Evolutionary conservation across 2,113 vertebrate species (phyloP).

Genomic region (Notarius lentiginosus): DNA sequence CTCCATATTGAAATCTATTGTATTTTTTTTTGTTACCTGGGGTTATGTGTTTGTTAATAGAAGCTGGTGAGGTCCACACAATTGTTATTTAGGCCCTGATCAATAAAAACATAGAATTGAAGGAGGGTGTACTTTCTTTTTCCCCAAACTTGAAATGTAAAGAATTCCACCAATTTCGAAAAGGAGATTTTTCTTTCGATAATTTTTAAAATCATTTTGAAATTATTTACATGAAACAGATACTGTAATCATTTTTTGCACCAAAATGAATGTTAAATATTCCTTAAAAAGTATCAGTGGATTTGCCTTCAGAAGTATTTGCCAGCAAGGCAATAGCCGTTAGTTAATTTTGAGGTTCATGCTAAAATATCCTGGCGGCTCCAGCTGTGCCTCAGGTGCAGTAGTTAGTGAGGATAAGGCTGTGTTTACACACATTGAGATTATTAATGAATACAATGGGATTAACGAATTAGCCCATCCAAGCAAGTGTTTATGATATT

Average conservation of each 20-base stretch:
- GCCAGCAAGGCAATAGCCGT: not conserved
- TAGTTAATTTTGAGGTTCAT: constrained; percentile 5
- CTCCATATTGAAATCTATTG: not conserved
- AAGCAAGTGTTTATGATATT: constrained; percentile 60
- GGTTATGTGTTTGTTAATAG: not conserved
- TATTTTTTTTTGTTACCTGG: not conserved
- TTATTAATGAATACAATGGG: constrained; percentile 65
- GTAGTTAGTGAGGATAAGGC: constrained; percentile 39
- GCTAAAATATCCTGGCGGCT: constrained; percentile 41
- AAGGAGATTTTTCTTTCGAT: not conserved
- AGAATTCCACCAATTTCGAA: not conserved
- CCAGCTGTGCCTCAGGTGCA: constrained; percentile 15
- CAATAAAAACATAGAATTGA: not conserved
- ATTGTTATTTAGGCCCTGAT: not conserved
- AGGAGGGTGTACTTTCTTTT: not conserved
- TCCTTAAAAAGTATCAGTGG: not conserved
- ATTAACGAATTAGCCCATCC: constrained; percentile 60
- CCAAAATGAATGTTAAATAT: not conserved
- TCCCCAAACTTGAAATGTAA: not conserved
- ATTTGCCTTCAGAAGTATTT: not conserved
- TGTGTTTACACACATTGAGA: constrained; percentile 68
- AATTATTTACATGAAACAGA: not conserved
- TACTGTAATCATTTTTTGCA: too few relatives aligned
- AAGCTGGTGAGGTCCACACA: not conserved
- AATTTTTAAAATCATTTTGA: not conserved